Evolutionary conservation across 2,797 vertebrate species (phyloP), one percentile per base, ranked within the genome.

Genomic region (Myotis daubentonii): DNA sequence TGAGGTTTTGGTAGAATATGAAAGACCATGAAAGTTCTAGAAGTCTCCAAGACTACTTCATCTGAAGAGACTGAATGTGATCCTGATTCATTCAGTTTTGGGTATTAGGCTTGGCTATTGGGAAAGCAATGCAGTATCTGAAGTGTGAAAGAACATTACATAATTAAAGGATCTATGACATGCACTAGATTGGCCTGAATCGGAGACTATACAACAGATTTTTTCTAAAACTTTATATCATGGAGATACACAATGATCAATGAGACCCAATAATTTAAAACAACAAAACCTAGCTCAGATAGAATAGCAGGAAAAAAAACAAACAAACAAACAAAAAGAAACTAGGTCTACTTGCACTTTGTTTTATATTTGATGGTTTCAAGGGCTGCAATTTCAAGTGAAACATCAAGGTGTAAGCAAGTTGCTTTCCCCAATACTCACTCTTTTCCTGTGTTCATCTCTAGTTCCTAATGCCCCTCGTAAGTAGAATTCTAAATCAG

Each of bases 281-380:
- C 16, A 83, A 80, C 36, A 92, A 93, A 94, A 84, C 57, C 8
- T 87, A 75, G 74, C 62, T 93, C 80, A 25, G 68, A 44, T 79
- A 41, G 70, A 55, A 86, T 10, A 16, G 70, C 60, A 92, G 62
- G 62, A 23, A 13, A 28, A 13, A 55, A 60, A 30, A 60, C 9
- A 57, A 41, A 53, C 22, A 57, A 44, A 53, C 23, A 79, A 20
- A 76, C 36, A 36, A 72, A 62, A 94, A 76, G 33, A 93, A 85
- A 74, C 10, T 22, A 57, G 25, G 68, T 7, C 0, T 1, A 93
- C 19, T n/a, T 62, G 13, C 7, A 85, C 49, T 93, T 88, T 66
- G 36, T 65, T 89, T 80, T 41, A 71, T 12, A 70, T 74, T 85
- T 93, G 28, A 25, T 44, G 30, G 47, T 87, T 92, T 89, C 55